A percentile compares a stretch with the other conserved stretches of the same genome.
These are phyloP conservation scores for Cantharis lateralis DNA, from an alignment of 2,888 invertebrate species.

Conservation along the genomic window DNA sequence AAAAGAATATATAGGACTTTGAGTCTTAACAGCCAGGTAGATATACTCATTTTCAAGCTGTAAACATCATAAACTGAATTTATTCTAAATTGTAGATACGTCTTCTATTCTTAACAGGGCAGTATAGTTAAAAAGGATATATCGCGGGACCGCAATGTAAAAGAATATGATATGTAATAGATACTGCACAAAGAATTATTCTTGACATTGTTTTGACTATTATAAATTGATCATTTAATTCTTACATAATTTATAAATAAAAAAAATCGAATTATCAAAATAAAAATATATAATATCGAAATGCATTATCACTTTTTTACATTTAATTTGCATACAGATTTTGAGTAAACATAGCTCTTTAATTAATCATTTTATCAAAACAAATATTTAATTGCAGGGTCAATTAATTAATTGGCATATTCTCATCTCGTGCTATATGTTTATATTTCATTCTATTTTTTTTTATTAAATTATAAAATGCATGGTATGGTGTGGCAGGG, in stretches of 20 bases:
- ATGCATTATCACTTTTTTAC: neutral
- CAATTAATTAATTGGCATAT: neutral
- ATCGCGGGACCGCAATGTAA: no score
- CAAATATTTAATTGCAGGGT: neutral
- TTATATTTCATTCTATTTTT: neutral
- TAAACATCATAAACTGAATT: no score
- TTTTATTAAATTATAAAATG: neutral
- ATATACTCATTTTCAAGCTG: no score
- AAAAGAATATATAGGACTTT: no score
- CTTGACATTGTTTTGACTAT: neutral
- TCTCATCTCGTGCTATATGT: neutral
- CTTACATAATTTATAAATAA: neutral
- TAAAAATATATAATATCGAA: neutral
- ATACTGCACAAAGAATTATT: neutral
- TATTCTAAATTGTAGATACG: no score
- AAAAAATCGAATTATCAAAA: neutral
- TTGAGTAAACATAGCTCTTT: neutral
- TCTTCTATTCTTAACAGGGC: no score
- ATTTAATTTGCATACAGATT: neutral
- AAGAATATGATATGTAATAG: no score
- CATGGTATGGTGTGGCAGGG: neutral
- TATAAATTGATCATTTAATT: neutral
- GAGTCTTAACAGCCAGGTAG: no score
- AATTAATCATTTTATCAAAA: neutral
- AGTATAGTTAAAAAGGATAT: no score